Percentiles rank a stretch among this genome's conserved stretches.
Evolutionary conservation across 2,113 vertebrate species (phyloP).

Genomic region (Mellivora capensis): DNA sequence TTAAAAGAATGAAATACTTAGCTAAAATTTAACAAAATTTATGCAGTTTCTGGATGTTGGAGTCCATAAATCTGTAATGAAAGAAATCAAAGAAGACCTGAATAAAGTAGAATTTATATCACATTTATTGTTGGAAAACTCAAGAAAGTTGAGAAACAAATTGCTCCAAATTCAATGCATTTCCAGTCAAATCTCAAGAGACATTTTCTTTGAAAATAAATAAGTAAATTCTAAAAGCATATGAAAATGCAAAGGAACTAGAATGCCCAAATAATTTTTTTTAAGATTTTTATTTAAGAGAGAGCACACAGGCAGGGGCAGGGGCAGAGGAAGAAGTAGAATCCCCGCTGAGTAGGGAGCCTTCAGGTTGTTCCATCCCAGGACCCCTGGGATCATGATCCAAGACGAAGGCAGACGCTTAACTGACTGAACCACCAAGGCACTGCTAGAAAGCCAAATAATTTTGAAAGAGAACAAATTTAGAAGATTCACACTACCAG

Average conservation of each 20-base stretch:
- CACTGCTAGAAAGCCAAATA: neutral
- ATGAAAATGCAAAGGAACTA: neutral
- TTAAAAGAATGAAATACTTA: neutral
- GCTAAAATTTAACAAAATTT: neutral
- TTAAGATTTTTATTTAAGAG: neutral
- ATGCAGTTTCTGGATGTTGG: neutral
- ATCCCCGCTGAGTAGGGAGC: too few species aligned
- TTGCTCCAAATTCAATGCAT: neutral
- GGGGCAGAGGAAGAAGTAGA: too few species aligned
- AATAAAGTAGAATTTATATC: neutral
- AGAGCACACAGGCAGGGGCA: too few species aligned
- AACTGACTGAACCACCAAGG: neutral
- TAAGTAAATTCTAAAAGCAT: neutral
- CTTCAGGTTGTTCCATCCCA: too few species aligned
- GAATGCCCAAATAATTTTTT: neutral
- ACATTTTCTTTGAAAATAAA: neutral
- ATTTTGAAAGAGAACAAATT: neutral
- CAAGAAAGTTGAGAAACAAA: neutral
- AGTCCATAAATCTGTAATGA: neutral
- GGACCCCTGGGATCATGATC: too few species aligned
- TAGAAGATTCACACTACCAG: neutral
- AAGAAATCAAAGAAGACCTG: neutral
- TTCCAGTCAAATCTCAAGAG: neutral
- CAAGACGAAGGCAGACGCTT: too few species aligned
- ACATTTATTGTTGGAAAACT: conserved; percentile 6